Percentiles rank a stretch among this genome's conserved stretches.
Evolutionary conservation across 2,113 vertebrate genomes (phyloP).

Genomic region (Silurus asotus): DNA sequence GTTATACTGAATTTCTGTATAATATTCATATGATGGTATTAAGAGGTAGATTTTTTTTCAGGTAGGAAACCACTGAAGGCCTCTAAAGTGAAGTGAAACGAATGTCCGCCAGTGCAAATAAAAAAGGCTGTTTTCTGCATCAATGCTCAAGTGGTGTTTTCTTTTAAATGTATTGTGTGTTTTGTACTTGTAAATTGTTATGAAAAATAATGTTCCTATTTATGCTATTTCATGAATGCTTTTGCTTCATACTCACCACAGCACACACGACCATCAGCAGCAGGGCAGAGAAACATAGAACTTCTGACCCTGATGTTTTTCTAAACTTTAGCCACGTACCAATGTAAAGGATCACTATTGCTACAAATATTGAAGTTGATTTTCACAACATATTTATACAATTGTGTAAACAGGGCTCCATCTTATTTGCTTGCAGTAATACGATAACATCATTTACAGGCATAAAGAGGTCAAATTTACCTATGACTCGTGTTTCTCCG

Average conservation of each 20-base stretch:
- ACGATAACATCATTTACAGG: slow-evolving; percentile 24
- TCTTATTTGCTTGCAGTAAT: slow-evolving; percentile 37
- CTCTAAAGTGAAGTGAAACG: no score
- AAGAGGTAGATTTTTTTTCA: no score
- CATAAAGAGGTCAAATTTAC: slow-evolving; percentile 28
- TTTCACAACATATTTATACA: slow-evolving; percentile 43
- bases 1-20: no score
- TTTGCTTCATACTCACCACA: slow-evolving; percentile 5
- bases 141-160: no score
- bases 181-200: background rate
- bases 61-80: no score
- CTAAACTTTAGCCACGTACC: background rate
- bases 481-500: slow-evolving; percentile 30
- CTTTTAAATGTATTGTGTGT: background rate
- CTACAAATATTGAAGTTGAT: slow-evolving; percentile 14
- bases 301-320: background rate
- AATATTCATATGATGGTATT: no score
- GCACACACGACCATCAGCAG: background rate
- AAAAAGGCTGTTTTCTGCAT: no score
- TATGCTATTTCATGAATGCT: background rate
- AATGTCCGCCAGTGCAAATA: no score
- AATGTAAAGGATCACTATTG: slow-evolving; percentile 24
- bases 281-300: slow-evolving; percentile 3
- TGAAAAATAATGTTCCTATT: background rate
- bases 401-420: slow-evolving; percentile 49